phyloP scores from a whole-genome alignment of 1,140 invertebrate genomes.

The Microplitis mediator region DNA sequence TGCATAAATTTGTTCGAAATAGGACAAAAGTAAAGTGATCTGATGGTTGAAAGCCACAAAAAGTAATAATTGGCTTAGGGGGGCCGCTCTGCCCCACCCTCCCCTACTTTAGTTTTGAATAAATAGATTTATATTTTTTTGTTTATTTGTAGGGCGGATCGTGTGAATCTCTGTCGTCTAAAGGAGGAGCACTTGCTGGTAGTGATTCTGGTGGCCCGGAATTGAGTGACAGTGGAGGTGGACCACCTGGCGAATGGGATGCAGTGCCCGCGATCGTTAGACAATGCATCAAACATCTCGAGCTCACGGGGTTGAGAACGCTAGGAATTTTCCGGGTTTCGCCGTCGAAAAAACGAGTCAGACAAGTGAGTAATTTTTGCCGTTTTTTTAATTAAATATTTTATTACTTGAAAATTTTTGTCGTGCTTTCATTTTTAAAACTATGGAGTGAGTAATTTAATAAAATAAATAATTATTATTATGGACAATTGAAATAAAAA shows the following conservation, averaged over 20 bases:
- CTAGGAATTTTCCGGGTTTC: conserved; percentile 90
- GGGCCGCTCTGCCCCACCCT: too few species aligned
- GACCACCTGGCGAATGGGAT: conserved; percentile 57
- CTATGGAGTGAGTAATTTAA: not conserved
- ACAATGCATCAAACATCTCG: conserved; percentile 81
- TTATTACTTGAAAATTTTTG: not conserved
- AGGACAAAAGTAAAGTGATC: too few species aligned
- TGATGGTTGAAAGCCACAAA: too few species aligned
- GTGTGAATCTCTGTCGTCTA: conserved; percentile 70
- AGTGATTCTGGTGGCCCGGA: conserved; percentile 67
- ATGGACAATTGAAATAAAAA: conserved; percentile 1
- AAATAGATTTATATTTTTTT: not conserved
- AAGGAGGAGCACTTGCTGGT: conserved; percentile 63
- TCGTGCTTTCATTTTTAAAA: not conserved
- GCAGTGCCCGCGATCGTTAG: conserved; percentile 74
- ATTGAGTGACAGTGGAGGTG: conserved; percentile 52
- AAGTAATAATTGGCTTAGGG: too few species aligned
- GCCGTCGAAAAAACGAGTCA: conserved; percentile 86
- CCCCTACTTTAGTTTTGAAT: not conserved
- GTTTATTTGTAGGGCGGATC: conserved; percentile 68
- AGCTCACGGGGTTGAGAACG: conserved; percentile 78
- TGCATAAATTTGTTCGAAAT: too few species aligned
- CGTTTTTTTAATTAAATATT: not conserved
- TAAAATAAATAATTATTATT: not conserved
- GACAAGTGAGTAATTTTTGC: conserved; percentile 71